A percentile compares a stretch with the other conserved stretches of the same genome.
phyloP scores from a whole-genome alignment of 2,888 invertebrate species.

The Patella pellucida region DNA sequence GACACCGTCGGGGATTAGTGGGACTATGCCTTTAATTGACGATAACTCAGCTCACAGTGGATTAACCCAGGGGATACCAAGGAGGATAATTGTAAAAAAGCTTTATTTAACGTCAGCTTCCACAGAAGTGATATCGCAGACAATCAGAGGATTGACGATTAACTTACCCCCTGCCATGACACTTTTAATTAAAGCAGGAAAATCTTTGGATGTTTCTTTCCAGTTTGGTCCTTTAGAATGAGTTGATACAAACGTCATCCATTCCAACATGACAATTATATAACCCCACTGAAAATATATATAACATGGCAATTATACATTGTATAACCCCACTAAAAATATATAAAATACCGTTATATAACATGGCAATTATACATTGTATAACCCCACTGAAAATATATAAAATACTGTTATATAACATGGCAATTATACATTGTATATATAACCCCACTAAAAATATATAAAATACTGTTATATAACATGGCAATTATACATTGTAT shows the following conservation, averaged over 20 bases:
- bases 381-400: background rate
- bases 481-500: background rate
- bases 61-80: no score
- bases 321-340: constrained; percentile 56
- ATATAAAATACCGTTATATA: background rate
- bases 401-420: background rate
- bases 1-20: no score
- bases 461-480: background rate
- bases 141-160: no score
- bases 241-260: constrained; percentile 63
- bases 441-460: constrained; percentile 53
- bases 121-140: no score
- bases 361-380: background rate
- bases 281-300: constrained; percentile 56
- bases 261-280: constrained; percentile 58
- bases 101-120: no score
- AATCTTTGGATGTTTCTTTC: constrained; percentile 55
- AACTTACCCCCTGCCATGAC: constrained; percentile 61
- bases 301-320: constrained; percentile 47
- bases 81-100: no score
- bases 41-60: no score
- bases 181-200: constrained; percentile 51
- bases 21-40: no score
- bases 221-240: constrained; percentile 58
- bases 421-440: background rate